Evolutionary conservation across 2,888 invertebrate species (phyloP).

Genomic region (Caenorhabditis japonica): DNA sequence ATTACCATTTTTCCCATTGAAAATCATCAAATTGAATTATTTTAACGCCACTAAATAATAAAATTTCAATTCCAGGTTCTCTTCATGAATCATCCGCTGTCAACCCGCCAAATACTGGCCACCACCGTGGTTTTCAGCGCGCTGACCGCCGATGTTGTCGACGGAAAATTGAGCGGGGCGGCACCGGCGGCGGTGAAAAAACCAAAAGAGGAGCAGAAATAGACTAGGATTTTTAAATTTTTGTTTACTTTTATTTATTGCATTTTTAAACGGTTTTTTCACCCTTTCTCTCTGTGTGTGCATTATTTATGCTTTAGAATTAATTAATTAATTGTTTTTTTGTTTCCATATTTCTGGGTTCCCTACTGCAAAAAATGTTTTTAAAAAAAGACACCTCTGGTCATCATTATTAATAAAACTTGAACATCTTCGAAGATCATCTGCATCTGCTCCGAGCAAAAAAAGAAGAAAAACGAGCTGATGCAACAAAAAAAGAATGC

Average conservation of each 20-base stretch:
- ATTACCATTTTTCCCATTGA: no score
- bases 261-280: not conserved
- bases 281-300: not conserved
- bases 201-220: conserved; percentile 15
- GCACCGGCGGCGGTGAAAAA: not conserved
- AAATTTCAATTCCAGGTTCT: conserved; percentile 40
- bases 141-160: conserved; percentile 70
- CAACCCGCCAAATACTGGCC: conserved; percentile 58
- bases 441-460: no score
- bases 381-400: not conserved
- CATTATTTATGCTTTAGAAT: not conserved
- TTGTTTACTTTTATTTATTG: no score
- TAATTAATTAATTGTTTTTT: conserved; percentile 8
- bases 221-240: conserved; percentile 19
- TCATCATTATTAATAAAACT: no score
- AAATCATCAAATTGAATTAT: no score
- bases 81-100: conserved; percentile 71
- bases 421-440: no score
- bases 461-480: not conserved
- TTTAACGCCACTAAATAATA: no score
- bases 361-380: not conserved
- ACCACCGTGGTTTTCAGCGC: conserved; percentile 70
- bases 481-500: no score
- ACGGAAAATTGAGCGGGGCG: conserved; percentile 48
- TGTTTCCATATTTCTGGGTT: not conserved